Evolutionary conservation across 2,113 vertebrate species (phyloP).

Genomic region (Mastomys natalensis): DNA sequence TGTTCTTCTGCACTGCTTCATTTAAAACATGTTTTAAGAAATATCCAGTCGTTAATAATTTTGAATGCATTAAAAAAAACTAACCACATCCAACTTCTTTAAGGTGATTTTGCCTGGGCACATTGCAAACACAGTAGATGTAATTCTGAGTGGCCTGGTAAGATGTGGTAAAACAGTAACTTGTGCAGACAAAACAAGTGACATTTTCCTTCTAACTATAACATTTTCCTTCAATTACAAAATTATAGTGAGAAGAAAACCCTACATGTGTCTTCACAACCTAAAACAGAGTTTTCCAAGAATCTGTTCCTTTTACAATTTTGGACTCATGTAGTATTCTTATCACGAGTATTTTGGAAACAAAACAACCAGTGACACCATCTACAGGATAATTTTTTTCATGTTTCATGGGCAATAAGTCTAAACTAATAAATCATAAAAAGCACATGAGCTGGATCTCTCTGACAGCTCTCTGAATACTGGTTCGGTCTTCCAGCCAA

Average conservation of each 20-base stretch:
- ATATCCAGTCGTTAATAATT: conserved; percentile 11
- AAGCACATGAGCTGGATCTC: conserved; percentile 53
- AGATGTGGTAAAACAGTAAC: not conserved
- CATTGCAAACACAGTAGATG: not conserved
- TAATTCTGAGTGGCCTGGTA: not conserved
- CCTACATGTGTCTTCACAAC: not conserved
- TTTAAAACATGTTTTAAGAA: conserved; percentile 41
- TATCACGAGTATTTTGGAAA: conserved; percentile 57
- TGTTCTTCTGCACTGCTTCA: conserved; percentile 24
- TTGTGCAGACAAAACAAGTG: not conserved
- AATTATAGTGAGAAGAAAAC: conserved; percentile 33
- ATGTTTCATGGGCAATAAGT: conserved; percentile 66
- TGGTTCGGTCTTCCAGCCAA: conserved; percentile 39
- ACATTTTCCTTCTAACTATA: not conserved
- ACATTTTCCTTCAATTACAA: not conserved
- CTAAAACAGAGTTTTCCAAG: not conserved
- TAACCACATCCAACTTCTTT: not conserved
- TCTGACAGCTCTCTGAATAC: conserved; percentile 45
- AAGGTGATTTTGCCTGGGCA: not conserved
- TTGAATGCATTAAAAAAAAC: conserved; percentile 24
- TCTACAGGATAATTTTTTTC: conserved; percentile 28
- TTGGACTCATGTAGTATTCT: conserved; percentile 56
- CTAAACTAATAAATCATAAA: conserved; percentile 59
- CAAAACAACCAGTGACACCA: conserved; percentile 70
- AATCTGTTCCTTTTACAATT: conserved; percentile 43